Percentiles rank a stretch among this genome's conserved stretches.
phyloP scores from a whole-genome alignment of 1,140 invertebrate species.

The Listronotus bonariensis region DNA sequence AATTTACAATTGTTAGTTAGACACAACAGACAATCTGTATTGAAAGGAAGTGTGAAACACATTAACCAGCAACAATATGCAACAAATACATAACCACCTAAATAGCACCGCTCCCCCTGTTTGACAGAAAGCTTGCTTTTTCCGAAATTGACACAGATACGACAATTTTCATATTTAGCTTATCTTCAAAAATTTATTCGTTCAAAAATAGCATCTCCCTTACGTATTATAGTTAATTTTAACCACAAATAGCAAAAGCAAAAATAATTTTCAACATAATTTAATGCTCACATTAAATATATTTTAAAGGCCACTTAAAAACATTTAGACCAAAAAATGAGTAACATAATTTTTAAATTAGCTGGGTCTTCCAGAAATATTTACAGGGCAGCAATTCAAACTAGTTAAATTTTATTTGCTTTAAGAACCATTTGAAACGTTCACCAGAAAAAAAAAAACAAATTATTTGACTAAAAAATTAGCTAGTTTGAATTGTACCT shows the following conservation, averaged over 20 bases:
- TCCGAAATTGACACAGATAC: conserved; percentile 12
- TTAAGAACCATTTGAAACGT: no score
- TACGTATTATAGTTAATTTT: conserved; percentile 6
- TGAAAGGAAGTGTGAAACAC: conserved; percentile 1
- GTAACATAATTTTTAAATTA: no score
- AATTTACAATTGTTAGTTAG: no score
- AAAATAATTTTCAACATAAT: neutral
- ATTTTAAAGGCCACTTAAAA: conserved; percentile 12
- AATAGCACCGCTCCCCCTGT: conserved; percentile 13
- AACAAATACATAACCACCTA: conserved; percentile 15
- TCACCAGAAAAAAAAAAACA: no score
- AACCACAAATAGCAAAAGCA: neutral
- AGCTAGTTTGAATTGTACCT: no score
- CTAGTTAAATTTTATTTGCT: no score
- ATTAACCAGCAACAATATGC: conserved; percentile 20
- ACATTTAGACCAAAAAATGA: neutral
- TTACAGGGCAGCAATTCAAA: no score
- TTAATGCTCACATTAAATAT: conserved; percentile 3
- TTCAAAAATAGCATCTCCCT: conserved; percentile 9
- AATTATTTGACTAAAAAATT: no score
- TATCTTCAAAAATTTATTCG: conserved; percentile 2
- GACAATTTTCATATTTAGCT: neutral
- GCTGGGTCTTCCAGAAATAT: neutral
- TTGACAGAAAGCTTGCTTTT: conserved; percentile 15
- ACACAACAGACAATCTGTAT: neutral